A percentile compares a stretch with the other conserved stretches of the same genome.
Evolutionary conservation across 2,888 invertebrate genomes (phyloP).

Genomic region (Ephialtes manifestator): DNA sequence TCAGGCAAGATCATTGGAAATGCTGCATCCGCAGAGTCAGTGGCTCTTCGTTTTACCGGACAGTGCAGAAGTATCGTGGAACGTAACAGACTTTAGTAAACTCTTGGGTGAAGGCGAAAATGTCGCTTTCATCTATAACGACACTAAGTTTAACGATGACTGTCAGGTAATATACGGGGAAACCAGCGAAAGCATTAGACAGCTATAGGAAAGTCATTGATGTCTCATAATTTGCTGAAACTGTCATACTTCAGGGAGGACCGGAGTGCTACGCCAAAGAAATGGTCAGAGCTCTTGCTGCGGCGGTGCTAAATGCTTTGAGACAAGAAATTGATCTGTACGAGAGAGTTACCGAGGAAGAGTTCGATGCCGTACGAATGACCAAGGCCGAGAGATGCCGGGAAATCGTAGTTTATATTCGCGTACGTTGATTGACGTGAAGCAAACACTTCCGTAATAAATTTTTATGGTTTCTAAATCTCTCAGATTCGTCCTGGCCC

Average conservation of each 20-base stretch:
- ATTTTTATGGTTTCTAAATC: not conserved
- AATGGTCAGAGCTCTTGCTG: constrained; percentile 89
- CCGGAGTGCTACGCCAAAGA: constrained; percentile 91
- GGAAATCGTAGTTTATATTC: constrained; percentile 89
- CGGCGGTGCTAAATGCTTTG: constrained; percentile 90
- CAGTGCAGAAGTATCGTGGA: constrained; percentile 85
- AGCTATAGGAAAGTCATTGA: not conserved
- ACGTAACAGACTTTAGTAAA: constrained; percentile 88
- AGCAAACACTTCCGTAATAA: not conserved
- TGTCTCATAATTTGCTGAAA: not conserved
- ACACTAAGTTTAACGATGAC: constrained; percentile 86
- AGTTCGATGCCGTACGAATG: constrained; percentile 93
- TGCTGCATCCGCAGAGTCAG: constrained; percentile 91
- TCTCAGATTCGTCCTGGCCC: not conserved
- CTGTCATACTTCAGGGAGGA: constrained; percentile 87
- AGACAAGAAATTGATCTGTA: constrained; percentile 91
- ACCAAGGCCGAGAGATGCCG: constrained; percentile 90
- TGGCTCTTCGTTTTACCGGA: constrained; percentile 94
- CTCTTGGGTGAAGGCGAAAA: constrained; percentile 92
- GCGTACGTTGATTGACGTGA: constrained; percentile 86
- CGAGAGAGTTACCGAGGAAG: constrained; percentile 93
- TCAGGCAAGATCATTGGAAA: constrained; percentile 88
- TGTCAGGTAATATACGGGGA: constrained; percentile 87
- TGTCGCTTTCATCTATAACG: constrained; percentile 92
- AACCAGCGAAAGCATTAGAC: not conserved